Conservation (phyloP, 2,113 vertebrate species). For the Atractosteus spatula region DNA sequence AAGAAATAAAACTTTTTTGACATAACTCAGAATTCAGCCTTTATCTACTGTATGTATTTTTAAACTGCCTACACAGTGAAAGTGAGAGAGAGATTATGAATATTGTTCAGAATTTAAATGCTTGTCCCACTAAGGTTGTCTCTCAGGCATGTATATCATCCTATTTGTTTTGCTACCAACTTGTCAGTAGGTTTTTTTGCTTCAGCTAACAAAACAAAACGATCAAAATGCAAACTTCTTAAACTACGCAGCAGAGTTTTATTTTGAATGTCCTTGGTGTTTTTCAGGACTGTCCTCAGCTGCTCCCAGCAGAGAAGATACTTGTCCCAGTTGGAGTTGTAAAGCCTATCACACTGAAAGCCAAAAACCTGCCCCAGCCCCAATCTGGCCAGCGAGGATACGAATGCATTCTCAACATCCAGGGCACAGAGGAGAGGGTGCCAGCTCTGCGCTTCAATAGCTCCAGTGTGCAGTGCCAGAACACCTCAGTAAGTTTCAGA, state of each 20-base stretch:
- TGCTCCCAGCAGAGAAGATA: slow-evolving; percentile 85
- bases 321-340: slow-evolving; percentile 92
- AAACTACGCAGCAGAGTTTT: background rate
- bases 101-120: too few relatives aligned
- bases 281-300: slow-evolving; percentile 88
- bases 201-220: too few relatives aligned
- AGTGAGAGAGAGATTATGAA: too few relatives aligned
- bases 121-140: too few relatives aligned
- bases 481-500: slow-evolving; percentile 85
- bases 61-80: too few relatives aligned
- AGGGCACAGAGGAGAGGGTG: slow-evolving; percentile 86
- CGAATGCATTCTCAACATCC: slow-evolving; percentile 89
- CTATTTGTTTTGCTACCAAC: too few relatives aligned
- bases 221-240: too few relatives aligned
- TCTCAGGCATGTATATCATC: too few relatives aligned
- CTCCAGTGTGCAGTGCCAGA: slow-evolving; percentile 96
- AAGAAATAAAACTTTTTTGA: too few relatives aligned
- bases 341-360: slow-evolving; percentile 92
- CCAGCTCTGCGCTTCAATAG: slow-evolving; percentile 95
- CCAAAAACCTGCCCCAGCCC: slow-evolving; percentile 93
- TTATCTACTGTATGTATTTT: too few relatives aligned
- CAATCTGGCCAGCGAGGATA: slow-evolving; percentile 96
- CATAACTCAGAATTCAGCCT: too few relatives aligned
- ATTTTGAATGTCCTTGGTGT: background rate
- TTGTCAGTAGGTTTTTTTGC: too few relatives aligned